A percentile compares a stretch with the other conserved stretches of the same genome.
Conservation (phyloP, 2,797 vertebrate species). For the Falco peregrinus region DNA sequence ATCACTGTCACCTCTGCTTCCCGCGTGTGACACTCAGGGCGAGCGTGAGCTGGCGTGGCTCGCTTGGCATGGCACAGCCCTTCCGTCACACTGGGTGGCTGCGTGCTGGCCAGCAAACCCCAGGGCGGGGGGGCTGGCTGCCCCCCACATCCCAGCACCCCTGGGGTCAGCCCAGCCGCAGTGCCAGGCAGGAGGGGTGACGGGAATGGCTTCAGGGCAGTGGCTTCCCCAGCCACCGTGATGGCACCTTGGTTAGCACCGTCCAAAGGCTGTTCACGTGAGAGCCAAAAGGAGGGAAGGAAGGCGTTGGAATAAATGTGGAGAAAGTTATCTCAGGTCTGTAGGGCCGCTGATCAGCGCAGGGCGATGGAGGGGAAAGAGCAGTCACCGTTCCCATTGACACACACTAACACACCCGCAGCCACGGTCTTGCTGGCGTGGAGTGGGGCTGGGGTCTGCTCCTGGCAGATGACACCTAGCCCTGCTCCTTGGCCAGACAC, state of each 20-base stretch:
- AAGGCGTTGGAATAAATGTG: background rate
- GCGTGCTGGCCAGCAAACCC: background rate
- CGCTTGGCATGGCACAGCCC: background rate
- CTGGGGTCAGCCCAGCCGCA: accelerated
- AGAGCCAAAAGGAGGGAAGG: background rate
- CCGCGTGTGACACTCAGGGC: background rate
- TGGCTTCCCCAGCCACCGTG: background rate
- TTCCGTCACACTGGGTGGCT: accelerated
- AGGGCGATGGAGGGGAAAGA: background rate
- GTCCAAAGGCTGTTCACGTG: background rate
- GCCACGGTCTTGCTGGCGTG: accelerated
- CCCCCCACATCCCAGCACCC: background rate
- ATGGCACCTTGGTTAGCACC: background rate
- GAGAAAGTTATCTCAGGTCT: constrained; percentile 17
- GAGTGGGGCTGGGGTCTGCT: background rate
- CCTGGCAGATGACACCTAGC: background rate
- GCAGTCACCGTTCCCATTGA: background rate
- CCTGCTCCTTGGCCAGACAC: accelerated
- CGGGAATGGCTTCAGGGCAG: accelerated
- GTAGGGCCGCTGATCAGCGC: background rate
- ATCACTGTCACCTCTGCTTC: constrained; percentile 53
- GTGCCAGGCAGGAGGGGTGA: background rate
- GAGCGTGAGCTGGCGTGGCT: background rate
- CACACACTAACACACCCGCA: accelerated
- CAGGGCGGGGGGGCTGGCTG: background rate